Evolutionary conservation across 2,113 vertebrate genomes (phyloP).

Genomic region (Notiomystis cincta): DNA sequence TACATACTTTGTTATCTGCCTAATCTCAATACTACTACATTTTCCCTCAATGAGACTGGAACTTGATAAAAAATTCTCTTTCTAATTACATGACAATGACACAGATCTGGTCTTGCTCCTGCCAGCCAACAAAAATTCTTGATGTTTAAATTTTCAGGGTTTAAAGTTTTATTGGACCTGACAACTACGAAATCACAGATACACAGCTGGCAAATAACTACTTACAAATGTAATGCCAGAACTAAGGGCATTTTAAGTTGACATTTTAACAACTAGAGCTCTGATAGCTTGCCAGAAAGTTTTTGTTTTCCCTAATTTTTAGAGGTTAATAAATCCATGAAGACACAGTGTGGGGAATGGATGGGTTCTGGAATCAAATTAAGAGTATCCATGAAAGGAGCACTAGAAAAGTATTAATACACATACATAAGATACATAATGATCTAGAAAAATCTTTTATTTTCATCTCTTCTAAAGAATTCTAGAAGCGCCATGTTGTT

Average conservation of each 20-base stretch:
- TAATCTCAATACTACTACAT: neutral
- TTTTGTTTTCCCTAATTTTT: neutral
- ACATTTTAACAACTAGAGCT: neutral
- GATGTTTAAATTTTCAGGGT: neutral
- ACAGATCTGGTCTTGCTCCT: neutral
- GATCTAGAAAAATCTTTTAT: neutral
- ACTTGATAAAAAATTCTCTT: neutral
- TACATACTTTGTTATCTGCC: neutral
- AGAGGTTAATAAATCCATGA: neutral
- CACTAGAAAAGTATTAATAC: neutral
- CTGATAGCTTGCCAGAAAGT: neutral
- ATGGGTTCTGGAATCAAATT: neutral
- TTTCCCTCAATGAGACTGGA: neutral
- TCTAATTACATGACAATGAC: neutral
- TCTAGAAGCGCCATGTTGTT: neutral
- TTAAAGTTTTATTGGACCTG: neutral
- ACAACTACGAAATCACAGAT: neutral
- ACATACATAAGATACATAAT: neutral
- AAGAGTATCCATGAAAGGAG: neutral
- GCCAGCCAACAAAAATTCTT: neutral
- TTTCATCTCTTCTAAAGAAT: neutral
- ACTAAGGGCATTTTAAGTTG: neutral
- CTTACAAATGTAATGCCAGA: neutral
- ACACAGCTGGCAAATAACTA: neutral
- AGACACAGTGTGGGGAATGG: neutral